Conservation (phyloP, 2,797 vertebrate species). For the Coccyzus lansbergi region DNA sequence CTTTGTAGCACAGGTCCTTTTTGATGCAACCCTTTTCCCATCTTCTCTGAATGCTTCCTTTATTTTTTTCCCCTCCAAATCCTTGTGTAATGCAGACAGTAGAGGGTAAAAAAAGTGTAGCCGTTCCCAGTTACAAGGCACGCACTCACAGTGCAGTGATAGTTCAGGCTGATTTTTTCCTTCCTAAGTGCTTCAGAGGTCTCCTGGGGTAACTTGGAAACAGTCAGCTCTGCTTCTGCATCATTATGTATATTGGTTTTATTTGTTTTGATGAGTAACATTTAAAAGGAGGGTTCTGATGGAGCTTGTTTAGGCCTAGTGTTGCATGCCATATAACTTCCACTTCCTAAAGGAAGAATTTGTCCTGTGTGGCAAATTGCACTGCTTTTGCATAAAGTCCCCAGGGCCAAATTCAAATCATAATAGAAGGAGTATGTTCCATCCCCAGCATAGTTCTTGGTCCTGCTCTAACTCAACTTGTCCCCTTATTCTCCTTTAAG, state of each 20-base stretch:
- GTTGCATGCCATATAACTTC: neutral
- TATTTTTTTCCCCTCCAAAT: neutral
- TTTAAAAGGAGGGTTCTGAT: neutral
- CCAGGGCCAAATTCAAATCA: accelerated
- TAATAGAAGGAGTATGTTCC: neutral
- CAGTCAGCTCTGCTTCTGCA: neutral
- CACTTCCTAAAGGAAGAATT: neutral
- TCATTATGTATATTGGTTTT: neutral
- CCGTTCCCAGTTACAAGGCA: neutral
- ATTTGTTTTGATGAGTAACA: neutral
- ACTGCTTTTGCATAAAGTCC: neutral
- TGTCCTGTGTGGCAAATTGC: accelerated
- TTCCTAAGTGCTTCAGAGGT: neutral
- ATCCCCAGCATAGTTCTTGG: neutral
- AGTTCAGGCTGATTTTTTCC: neutral
- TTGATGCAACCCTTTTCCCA: neutral
- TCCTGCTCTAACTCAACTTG: neutral
- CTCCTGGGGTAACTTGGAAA: neutral
- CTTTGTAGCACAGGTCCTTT: neutral
- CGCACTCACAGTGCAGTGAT: neutral
- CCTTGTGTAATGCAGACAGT: neutral
- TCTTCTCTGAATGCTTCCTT: neutral
- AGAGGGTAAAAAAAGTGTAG: neutral
- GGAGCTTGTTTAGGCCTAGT: neutral
- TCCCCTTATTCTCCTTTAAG: neutral